Conservation (phyloP, 2,888 invertebrate species). For the Xestia rhomboidea region DNA sequence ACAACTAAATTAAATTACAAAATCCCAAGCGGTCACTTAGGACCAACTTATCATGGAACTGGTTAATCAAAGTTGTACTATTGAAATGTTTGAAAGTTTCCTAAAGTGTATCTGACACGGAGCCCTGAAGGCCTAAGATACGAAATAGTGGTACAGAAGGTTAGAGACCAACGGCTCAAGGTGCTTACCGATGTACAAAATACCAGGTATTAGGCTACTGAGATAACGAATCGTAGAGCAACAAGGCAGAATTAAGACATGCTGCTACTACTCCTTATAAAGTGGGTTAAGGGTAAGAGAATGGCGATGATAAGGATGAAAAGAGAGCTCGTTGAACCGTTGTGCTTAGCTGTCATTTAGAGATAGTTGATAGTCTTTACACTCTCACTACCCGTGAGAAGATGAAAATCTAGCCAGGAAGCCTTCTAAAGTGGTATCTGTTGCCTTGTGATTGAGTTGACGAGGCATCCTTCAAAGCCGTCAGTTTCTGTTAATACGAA, state of each 20-base stretch:
- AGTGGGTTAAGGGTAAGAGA: neutral
- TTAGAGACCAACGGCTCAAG: neutral
- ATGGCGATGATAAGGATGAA: neutral
- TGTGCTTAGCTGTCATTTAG: neutral
- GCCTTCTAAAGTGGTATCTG: neutral
- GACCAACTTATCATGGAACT: conserved; percentile 49
- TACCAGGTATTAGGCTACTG: neutral
- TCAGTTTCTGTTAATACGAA: neutral
- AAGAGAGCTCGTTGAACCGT: neutral
- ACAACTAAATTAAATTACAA: conserved; percentile 47
- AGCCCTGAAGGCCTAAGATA: conserved; percentile 35
- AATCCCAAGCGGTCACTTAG: conserved; percentile 58
- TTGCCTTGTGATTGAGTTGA: neutral
- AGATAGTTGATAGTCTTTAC: neutral
- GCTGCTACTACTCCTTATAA: neutral
- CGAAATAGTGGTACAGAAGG: conserved; percentile 3
- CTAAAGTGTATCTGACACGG: conserved; percentile 61
- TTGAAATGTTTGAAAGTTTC: conserved; percentile 63
- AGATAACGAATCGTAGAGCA: neutral
- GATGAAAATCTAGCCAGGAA: neutral
- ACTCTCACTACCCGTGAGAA: neutral
- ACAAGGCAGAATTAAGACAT: neutral
- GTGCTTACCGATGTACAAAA: neutral
- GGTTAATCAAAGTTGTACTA: conserved; percentile 62
- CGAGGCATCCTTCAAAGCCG: neutral